A percentile compares a stretch with the other conserved stretches of the same genome.
These are phyloP conservation scores for Heliangelus exortis DNA, from an alignment of 2,797 vertebrate species.

Conservation along the genomic window DNA sequence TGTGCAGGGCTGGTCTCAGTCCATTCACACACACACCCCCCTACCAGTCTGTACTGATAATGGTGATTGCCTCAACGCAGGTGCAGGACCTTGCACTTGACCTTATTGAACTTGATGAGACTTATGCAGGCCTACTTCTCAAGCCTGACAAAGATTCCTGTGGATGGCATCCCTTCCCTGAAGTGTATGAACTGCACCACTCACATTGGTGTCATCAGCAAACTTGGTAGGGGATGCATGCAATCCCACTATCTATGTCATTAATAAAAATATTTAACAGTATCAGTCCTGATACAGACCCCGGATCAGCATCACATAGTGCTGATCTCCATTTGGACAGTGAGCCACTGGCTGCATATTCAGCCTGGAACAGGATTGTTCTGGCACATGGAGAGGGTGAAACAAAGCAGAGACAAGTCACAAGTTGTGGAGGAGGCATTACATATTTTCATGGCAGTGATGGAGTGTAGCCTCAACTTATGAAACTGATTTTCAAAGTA, in stretches of 20 bases:
- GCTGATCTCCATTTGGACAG: not conserved
- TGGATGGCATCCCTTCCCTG: too few relatives aligned
- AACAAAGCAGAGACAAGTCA: not conserved
- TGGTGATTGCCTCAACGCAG: not conserved
- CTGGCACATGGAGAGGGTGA: not conserved
- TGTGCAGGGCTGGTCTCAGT: not conserved
- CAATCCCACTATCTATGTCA: not conserved
- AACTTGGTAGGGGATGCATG: not conserved
- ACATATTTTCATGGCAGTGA: not conserved
- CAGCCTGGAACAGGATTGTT: not conserved
- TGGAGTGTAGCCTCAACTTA: not conserved
- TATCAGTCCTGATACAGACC: not conserved
- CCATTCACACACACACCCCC: not conserved
- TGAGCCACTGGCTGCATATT: not conserved
- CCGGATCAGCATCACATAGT: too few relatives aligned
- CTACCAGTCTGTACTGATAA: not conserved
- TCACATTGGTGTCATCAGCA: not conserved
- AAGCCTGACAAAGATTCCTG: not conserved
- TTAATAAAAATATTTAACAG: not conserved
- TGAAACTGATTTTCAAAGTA: not conserved
- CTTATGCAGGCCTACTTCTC: too few relatives aligned
- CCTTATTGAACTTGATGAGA: too few relatives aligned
- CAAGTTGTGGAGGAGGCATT: not conserved
- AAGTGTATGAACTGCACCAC: too few relatives aligned
- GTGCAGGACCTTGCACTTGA: not conserved